Evolutionary conservation across 2,113 vertebrate genomes (phyloP).

Genomic region (Apeltes quadracus): DNA sequence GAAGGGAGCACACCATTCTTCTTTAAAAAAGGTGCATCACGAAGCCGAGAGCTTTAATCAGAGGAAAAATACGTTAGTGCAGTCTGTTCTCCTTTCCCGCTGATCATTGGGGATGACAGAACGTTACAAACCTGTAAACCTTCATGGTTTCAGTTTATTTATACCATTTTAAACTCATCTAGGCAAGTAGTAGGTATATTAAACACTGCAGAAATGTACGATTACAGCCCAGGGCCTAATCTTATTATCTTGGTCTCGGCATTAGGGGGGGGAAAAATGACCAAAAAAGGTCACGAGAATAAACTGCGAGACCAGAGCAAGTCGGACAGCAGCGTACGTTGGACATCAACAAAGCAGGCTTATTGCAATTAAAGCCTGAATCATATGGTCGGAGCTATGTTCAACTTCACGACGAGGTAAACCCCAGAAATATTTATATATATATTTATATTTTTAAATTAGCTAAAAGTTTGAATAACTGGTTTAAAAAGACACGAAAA

Average conservation of each 20-base stretch:
- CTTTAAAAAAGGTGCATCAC: constrained; percentile 9
- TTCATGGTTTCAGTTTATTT: neutral
- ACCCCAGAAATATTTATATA: neutral
- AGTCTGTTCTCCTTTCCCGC: neutral
- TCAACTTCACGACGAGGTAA: neutral
- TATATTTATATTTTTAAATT: neutral
- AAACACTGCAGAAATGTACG: neutral
- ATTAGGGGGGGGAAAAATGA: constrained; percentile 45
- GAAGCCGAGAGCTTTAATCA: neutral
- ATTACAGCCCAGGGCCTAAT: neutral
- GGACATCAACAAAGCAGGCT: neutral
- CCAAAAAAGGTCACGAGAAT: constrained; percentile 75
- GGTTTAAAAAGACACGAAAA: neutral
- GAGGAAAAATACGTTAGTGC: neutral
- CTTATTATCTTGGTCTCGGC: constrained; percentile 22
- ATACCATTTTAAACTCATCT: neutral
- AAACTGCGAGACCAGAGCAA: constrained; percentile 15
- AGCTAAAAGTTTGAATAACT: accelerated
- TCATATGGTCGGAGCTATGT: constrained; percentile 8
- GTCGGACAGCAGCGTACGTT: neutral
- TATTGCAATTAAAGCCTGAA: neutral
- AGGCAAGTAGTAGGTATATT: neutral
- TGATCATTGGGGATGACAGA: neutral
- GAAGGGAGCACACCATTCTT: constrained; percentile 18
- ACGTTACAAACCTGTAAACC: neutral